These are phyloP conservation scores for Calephelis virginiensis DNA, from an alignment of 1,140 invertebrate species.

Conservation along the genomic window DNA sequence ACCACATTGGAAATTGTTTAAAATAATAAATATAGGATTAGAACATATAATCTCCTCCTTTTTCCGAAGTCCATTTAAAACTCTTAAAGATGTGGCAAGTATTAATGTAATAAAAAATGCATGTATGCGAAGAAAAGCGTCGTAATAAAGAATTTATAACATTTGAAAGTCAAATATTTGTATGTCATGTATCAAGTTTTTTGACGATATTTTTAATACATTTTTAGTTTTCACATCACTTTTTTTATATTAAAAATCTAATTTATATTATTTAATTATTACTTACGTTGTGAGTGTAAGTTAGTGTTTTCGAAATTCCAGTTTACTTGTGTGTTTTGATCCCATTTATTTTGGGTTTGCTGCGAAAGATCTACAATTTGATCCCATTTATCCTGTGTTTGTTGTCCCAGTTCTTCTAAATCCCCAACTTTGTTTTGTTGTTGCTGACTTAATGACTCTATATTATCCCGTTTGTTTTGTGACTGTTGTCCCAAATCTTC, in stretches of 20 bases:
- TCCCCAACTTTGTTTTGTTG: slow-evolving; percentile 41
- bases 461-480: slow-evolving; percentile 36
- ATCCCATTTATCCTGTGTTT: slow-evolving; percentile 39
- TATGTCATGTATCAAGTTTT: too few species aligned
- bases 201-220: too few species aligned
- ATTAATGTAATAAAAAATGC: too few species aligned
- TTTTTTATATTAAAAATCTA: not conserved
- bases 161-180: too few species aligned
- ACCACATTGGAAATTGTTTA: too few species aligned
- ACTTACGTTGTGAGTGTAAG: slow-evolving; percentile 10
- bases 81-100: too few species aligned
- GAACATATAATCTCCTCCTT: too few species aligned
- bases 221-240: too few species aligned
- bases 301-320: slow-evolving; percentile 6
- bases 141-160: too few species aligned
- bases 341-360: slow-evolving; percentile 40
- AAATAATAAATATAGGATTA: too few species aligned
- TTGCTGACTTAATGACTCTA: slow-evolving; percentile 39
- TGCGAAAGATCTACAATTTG: slow-evolving; percentile 45
- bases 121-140: too few species aligned
- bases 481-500: slow-evolving; percentile 46
- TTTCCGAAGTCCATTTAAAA: too few species aligned
- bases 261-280: not conserved
- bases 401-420: slow-evolving; percentile 55
- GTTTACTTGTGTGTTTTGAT: slow-evolving; percentile 31